phyloP scores from a whole-genome alignment of 2,888 invertebrate species.

The Cheilosia vernalis region DNA sequence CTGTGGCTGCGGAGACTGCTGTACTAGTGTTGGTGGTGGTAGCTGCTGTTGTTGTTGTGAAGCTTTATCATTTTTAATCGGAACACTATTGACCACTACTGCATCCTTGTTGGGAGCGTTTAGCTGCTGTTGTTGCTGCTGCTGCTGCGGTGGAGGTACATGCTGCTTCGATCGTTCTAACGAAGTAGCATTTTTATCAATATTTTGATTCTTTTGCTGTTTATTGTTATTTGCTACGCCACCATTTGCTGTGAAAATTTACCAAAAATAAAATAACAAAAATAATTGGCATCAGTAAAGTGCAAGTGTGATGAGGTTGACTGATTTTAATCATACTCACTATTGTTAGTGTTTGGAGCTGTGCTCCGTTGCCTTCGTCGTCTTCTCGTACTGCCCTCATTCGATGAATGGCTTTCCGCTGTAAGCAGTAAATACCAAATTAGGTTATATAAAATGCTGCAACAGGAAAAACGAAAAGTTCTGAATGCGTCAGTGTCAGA shows the following conservation, averaged over 20 bases:
- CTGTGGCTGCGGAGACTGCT: slow-evolving; percentile 64
- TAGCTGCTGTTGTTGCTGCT: slow-evolving; percentile 71
- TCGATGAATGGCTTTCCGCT: slow-evolving; percentile 84
- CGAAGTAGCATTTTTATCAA: slow-evolving; percentile 80
- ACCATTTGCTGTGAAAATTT: slow-evolving; percentile 80
- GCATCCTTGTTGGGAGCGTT: slow-evolving; percentile 78
- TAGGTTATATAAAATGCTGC: not conserved
- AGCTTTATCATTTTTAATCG: slow-evolving; percentile 76
- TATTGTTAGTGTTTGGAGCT: slow-evolving; percentile 80
- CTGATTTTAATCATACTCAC: slow-evolving; percentile 80
- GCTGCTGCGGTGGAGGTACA: slow-evolving; percentile 57
- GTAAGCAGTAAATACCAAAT: slow-evolving; percentile 4
- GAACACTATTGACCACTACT: slow-evolving; percentile 77
- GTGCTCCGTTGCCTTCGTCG: slow-evolving; percentile 83
- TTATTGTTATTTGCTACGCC: slow-evolving; percentile 82
- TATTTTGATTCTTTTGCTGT: slow-evolving; percentile 80
- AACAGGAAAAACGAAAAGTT: too few relatives aligned
- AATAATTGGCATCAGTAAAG: not conserved
- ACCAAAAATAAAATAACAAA: not conserved
- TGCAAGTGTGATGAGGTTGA: slow-evolving; percentile 25
- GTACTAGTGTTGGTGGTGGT: slow-evolving; percentile 73
- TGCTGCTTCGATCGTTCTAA: slow-evolving; percentile 78
- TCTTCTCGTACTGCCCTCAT: slow-evolving; percentile 82
- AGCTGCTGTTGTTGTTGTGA: slow-evolving; percentile 75
- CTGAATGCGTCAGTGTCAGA: too few relatives aligned